Evolutionary conservation across 2,888 invertebrate species (phyloP).

Genomic region (Nomada flava): DNA sequence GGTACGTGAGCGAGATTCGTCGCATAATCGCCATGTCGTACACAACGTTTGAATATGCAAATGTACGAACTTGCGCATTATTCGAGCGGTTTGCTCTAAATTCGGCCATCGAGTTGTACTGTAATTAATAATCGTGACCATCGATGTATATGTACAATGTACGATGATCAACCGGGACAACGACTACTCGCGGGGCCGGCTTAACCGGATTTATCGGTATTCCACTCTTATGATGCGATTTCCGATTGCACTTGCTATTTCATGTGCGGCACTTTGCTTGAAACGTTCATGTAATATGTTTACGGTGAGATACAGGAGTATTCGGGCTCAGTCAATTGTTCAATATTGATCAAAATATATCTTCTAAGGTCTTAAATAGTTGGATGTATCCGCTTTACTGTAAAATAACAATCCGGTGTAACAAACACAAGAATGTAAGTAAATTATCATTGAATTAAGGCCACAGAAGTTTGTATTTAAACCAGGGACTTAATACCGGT

Average conservation of each 20-base stretch:
- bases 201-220: not conserved
- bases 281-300: not conserved
- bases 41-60: conserved; percentile 71
- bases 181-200: conserved; percentile 32
- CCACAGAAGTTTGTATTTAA: too few relatives aligned
- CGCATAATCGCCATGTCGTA: conserved; percentile 68
- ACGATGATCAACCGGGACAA: conserved; percentile 46
- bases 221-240: conserved; percentile 4
- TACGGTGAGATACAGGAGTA: not conserved
- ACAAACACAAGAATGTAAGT: too few relatives aligned
- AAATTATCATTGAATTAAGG: too few relatives aligned
- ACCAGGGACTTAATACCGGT: too few relatives aligned
- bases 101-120: conserved; percentile 61
- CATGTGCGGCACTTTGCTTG: not conserved
- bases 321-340: too few relatives aligned
- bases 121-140: conserved; percentile 71
- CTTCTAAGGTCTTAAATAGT: too few relatives aligned
- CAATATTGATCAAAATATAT: too few relatives aligned
- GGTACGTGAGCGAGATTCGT: conserved; percentile 61
- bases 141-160: conserved; percentile 14
- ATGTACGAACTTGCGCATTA: conserved; percentile 67
- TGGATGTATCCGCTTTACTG: too few relatives aligned
- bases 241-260: not conserved
- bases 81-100: conserved; percentile 67
- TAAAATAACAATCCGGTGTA: too few relatives aligned